Evolutionary conservation across 1,140 invertebrate genomes (phyloP), one percentile per base, ranked within the genome.

Genomic region (Sipha flava): DNA sequence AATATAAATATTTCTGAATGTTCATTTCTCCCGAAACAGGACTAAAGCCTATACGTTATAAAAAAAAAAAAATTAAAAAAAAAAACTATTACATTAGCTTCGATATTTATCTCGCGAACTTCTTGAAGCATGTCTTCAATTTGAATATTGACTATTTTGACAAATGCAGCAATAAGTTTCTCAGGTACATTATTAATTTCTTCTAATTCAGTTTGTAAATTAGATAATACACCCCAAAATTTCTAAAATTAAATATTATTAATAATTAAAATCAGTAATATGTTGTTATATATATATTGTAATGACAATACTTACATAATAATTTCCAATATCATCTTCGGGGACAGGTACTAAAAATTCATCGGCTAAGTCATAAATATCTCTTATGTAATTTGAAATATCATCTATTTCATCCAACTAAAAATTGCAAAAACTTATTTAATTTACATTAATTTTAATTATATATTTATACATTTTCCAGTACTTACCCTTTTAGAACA

Each of bases 291-390:
- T 59, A 59, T 14, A 40, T 73, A 26, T 49, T 14, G 37, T 31
- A 10, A 2, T n/a, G 7, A 29, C 45, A 45, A 43, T 49, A 80
- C 72, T 79, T 80, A 83, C 82, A 80, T 82, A 80, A 54, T 80
- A 83, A 62, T 66, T 72, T 3, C 81, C 88, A 81, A 88, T 87
- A 81, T 90, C 89, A 57, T 90, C 88, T 6, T 88, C 85, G n/a
- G 89, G 86, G 47, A 89, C 88, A 0, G 87, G 85, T 77, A 93
- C 90, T n/a, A 85, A 81, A 84, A 90, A 93, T 82, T 92, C 89
- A 79, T 92, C 90, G 81, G 92, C 91, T 7, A 93, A 88, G 62
- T 92, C 88, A 83, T 93, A 90, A 72, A 93, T 84, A 81, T 93
- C 91, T 83, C 91, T 92, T 1, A 91, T 88, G 83, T 92, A 90